Evolutionary conservation across 2,888 invertebrate genomes (phyloP).

Genomic region (Heliothis peltigera): DNA sequence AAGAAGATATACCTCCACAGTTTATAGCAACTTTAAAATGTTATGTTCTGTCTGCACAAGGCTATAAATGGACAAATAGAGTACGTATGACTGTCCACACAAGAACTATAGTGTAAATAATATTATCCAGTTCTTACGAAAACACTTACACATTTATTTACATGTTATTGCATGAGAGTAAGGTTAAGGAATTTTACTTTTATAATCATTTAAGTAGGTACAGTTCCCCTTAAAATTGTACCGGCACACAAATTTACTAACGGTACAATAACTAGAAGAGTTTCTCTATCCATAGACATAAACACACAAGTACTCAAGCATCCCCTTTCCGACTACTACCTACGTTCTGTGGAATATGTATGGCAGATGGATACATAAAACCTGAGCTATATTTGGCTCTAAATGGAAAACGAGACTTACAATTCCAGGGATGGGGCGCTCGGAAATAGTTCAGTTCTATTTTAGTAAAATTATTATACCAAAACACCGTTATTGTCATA

Average conservation of each 20-base stretch:
- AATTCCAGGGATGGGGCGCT: slow-evolving; percentile 6
- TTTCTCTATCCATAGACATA: neutral
- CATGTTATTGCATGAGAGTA: too few relatives aligned
- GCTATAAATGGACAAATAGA: neutral
- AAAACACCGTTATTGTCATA: neutral
- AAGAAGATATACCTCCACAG: neutral
- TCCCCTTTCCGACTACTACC: neutral
- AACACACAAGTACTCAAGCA: neutral
- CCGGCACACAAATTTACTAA: too few relatives aligned
- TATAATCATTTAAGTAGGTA: too few relatives aligned
- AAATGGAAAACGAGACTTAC: slow-evolving; percentile 14
- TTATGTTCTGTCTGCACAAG: neutral
- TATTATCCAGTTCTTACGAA: too few relatives aligned
- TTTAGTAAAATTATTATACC: slow-evolving; percentile 6
- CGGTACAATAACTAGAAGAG: neutral
- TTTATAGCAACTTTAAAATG: too few relatives aligned
- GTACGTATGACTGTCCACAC: neutral
- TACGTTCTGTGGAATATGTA: neutral
- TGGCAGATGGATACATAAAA: slow-evolving; percentile 9
- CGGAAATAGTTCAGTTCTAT: neutral
- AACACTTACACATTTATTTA: too few relatives aligned
- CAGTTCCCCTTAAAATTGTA: too few relatives aligned
- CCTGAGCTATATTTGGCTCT: neutral
- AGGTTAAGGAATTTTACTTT: too few relatives aligned
- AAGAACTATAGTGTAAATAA: neutral